Percentiles rank a stretch among this genome's conserved stretches.
Evolutionary conservation across 2,797 vertebrate species (phyloP).

Genomic region (Phrynocephalus forsythii): DNA sequence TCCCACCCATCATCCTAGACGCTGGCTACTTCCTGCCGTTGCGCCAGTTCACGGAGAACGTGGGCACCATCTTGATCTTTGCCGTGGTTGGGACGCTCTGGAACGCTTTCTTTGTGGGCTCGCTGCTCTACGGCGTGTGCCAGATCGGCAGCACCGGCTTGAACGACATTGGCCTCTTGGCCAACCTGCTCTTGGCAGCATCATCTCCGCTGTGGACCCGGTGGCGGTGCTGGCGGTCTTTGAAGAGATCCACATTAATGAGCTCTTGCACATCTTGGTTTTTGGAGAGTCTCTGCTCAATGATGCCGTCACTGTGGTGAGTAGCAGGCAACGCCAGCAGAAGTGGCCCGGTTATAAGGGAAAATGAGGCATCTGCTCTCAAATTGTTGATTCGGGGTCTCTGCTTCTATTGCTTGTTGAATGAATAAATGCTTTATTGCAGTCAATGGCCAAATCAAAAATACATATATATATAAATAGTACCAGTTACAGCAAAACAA

Average conservation of each 20-base stretch:
- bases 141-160: conserved; percentile 82
- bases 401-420: too few relatives aligned
- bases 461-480: too few relatives aligned
- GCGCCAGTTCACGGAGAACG: conserved; percentile 94
- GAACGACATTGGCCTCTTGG: conserved; percentile 82
- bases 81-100: conserved; percentile 95
- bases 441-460: too few relatives aligned
- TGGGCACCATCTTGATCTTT: conserved; percentile 97
- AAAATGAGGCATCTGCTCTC: neutral
- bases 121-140: conserved; percentile 89
- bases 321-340: conserved; percentile 43
- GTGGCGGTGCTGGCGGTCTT: conserved; percentile 97
- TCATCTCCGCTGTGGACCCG: conserved; percentile 96
- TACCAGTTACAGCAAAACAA: too few relatives aligned
- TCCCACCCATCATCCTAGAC: conserved; percentile 97
- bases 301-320: conserved; percentile 96
- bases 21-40: conserved; percentile 97
- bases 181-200: conserved; percentile 94
- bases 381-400: neutral
- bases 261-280: conserved; percentile 95
- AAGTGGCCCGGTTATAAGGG: too few relatives aligned
- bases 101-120: conserved; percentile 94
- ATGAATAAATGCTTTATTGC: too few relatives aligned
- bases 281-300: conserved; percentile 98
- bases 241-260: conserved; percentile 99